Evolutionary conservation across 2,888 invertebrate species (phyloP), one percentile per base, ranked within the genome.

Genomic region (Osedax frankpressi): DNA sequence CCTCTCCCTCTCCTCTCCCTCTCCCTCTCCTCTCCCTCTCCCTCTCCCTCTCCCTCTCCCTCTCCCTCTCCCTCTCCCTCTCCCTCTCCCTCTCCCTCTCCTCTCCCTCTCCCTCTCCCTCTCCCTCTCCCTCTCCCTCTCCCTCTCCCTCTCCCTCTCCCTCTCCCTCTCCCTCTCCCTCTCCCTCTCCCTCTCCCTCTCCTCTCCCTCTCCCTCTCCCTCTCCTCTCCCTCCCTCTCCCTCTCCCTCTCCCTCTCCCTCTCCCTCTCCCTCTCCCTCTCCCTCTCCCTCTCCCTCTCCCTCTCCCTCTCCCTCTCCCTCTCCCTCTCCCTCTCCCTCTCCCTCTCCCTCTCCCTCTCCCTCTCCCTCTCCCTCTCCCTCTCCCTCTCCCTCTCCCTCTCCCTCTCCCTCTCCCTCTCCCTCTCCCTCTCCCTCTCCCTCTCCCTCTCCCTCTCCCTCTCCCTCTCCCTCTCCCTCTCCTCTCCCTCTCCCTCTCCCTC

Each of bases 1-100:
- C 70, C n/a, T 25, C 28, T 28, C 28, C 28, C 28, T 28, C 70
- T 70, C 27, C 28, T 28, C 28, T 28, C n/a, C 28, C 3, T 28
- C n/a, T 11, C 28, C 28, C 28, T 28, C 28, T 28, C n/a, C n/a
- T 25, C n/a, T 70, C 28, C n/a, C n/a, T 27, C 70, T 70, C 28
- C n/a, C n/a, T n/a, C 28, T 70, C 28, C n/a, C 6, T 27, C 28
- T 11, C 11, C 28, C n/a, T 70, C 28, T 28, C 11, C 70, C 11
- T 70, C 28, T 25, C 28, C 70, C 11, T 70, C 3, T 25, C 28
- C 70, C 11, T 70, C 28, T 70, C 28, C 70, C 11, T 70, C 19
- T 70, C n/a, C 6, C n/a, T 25, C 70, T 70, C n/a, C 28, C 28
- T 70, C 19, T 70, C 28, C 70, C 28, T 70, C n/a, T 70, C 14